Evolutionary conservation across 2,888 invertebrate species (phyloP), one percentile per base, ranked within the genome.

Genomic region (Dione vanillae): DNA sequence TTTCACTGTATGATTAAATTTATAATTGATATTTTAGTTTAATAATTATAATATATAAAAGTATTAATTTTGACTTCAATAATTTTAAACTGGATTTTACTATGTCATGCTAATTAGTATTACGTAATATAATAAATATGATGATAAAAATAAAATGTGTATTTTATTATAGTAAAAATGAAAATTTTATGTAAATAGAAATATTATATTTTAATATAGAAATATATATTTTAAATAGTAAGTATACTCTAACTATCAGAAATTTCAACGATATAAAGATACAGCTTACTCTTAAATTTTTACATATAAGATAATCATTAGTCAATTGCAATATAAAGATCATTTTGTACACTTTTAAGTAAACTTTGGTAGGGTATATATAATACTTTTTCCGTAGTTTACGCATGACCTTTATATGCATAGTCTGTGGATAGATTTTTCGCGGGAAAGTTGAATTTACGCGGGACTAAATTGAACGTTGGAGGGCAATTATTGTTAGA

Each of bases 11-110:
- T 7, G 11, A 56, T 56, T 40, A 56, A 56, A 40, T 56, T 56
- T 56, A 40, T 37, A 16, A 12, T 11, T 56, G 12, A 40, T 56
- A 40, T 56, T 19, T 65, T 12, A 45, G 45, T 35, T 16, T 45
- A 35, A 61, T 16, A 16, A 27, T 35, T 64, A 51, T 64, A 54
- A 16, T 43, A 45, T 43, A 35, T 54, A 64, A 59, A 65, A 70
- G 72, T 72, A 72, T 11, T 14, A 16, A 45, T 59, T 37, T 62
- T 72, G 69, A 62, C 65, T 69, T 51, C 14, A 11, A 61, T n/a
- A 61, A 45, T 61, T 27, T 43, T 35, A 35, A 27, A 27, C n/a
- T 45, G 27, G 14, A 8, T 59, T 20, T 41, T 59, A 59, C 27
- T 59, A 43, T 59, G 41, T 59, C 41, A 56, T 56, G 56, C 16